Base-by-base conservation (phyloP, 2,888 invertebrate genomes). In the Stenurella melanura region DNA sequence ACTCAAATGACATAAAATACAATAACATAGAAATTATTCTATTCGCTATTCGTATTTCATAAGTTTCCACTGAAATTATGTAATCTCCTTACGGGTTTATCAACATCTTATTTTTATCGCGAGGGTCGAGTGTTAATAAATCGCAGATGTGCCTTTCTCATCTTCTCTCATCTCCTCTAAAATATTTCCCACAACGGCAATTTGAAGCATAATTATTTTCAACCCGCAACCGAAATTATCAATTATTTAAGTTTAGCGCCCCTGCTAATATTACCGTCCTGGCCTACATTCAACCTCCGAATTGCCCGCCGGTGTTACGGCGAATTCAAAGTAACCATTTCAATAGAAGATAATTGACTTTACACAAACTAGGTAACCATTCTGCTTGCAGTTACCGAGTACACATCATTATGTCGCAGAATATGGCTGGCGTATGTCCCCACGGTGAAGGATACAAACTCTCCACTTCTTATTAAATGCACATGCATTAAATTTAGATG, bases 141-240 rank as follows among this genome's bases (percentile, higher is more conserved):
- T 50, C n/a, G 50, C 50, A 50, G 50, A 50, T 50, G 50, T 50
- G 50, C 50, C n/a, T 50, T n/a, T 50, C 50, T 50, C 50, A 50
- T 50, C 50, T 50, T 50, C 12, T 7, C 50, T 15, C n/a, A n/a
- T 50, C n/a, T 50, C n/a, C n/a, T 50, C 15, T 50, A 6, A n/a
- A 50, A 50, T 50, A 50, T 50, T 50, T 50, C 50, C 50, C 50
- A 50, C 50, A 50, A n/a, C 50, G 50, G 50, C 50, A 50, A 50
- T 50, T 50, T 50, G 50, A n/a, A n/a, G 50, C 50, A 50, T 50
- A 50, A 50, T 50, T 50, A 50, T 50, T 50, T 50, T 50, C 50
- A n/a, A 50, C 50, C 50, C 50, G n/a, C 15, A 15, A 50, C 50
- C 50, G 50, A 50, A 50, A 42, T 42, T 11, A 42, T 42, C 42